Conservation (phyloP, 2,888 invertebrate species). For the Apamea monoglypha region DNA sequence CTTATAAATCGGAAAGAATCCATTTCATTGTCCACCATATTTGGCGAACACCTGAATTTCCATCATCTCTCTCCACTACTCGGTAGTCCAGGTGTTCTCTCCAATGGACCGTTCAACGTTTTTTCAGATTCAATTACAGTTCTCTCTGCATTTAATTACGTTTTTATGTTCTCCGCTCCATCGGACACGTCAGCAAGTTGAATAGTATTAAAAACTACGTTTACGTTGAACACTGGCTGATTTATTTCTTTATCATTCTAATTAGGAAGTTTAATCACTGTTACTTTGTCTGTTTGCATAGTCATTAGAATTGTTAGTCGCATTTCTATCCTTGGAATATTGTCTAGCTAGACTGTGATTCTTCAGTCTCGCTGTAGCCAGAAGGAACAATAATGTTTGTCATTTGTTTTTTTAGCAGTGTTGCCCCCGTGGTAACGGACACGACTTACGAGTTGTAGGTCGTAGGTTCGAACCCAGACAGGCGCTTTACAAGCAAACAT, state of each 20-base stretch:
- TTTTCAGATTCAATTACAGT: constrained; percentile 63
- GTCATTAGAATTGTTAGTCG: not conserved
- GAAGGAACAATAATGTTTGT: not conserved
- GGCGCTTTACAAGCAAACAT: too few relatives aligned
- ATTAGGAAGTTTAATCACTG: constrained; percentile 27
- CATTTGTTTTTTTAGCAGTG: not conserved
- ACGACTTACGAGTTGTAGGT: too few relatives aligned
- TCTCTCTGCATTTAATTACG: constrained; percentile 56
- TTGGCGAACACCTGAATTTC: constrained; percentile 22
- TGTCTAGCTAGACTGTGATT: not conserved
- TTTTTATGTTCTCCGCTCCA: constrained; percentile 47
- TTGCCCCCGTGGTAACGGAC: too few relatives aligned
- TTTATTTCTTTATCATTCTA: constrained; percentile 50
- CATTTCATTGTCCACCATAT: constrained; percentile 25
- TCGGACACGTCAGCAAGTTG: constrained; percentile 33
- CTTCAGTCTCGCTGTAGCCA: not conserved
- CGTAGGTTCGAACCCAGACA: too few relatives aligned
- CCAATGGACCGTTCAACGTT: constrained; percentile 26
- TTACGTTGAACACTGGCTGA: constrained; percentile 4
- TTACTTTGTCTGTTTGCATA: not conserved
- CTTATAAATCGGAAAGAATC: not conserved
- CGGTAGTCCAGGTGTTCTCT: constrained; percentile 21
- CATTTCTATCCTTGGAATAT: not conserved
- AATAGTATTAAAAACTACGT: constrained; percentile 39
- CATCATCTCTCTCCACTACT: not conserved